Evolutionary conservation across 2,888 invertebrate species (phyloP).

Genomic region (Agrochola lychnidis): DNA sequence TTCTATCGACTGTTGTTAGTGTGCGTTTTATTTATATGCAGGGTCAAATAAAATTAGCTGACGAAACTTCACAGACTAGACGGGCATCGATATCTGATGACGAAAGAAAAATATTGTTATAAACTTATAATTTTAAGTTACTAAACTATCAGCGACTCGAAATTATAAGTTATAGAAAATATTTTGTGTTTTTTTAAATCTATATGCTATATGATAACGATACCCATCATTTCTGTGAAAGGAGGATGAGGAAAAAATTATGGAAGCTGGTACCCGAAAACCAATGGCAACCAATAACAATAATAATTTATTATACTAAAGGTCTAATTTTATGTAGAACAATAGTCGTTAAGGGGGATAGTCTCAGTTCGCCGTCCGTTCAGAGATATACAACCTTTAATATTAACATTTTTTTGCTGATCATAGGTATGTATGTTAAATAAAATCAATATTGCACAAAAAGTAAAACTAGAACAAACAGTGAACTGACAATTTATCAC

Average conservation of each 20-base stretch:
- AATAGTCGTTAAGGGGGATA: too few relatives aligned
- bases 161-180: not conserved
- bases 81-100: not conserved
- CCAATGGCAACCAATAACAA: too few relatives aligned
- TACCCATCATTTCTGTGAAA: not conserved
- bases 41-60: not conserved
- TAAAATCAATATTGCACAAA: not conserved
- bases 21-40: not conserved
- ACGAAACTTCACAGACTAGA: not conserved
- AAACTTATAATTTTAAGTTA: not conserved
- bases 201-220: not conserved
- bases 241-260: too few relatives aligned
- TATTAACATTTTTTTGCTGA: too few relatives aligned
- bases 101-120: not conserved
- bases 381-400: too few relatives aligned
- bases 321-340: too few relatives aligned
- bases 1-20: not conserved
- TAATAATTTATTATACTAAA: too few relatives aligned
- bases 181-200: not conserved
- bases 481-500: not conserved
- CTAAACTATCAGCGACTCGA: not conserved
- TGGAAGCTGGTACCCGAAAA: too few relatives aligned
- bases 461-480: not conserved
- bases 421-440: not conserved
- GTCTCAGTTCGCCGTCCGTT: too few relatives aligned